Evolutionary conservation across 2,113 vertebrate species (phyloP).

Genomic region (Leptocoma aspasia): DNA sequence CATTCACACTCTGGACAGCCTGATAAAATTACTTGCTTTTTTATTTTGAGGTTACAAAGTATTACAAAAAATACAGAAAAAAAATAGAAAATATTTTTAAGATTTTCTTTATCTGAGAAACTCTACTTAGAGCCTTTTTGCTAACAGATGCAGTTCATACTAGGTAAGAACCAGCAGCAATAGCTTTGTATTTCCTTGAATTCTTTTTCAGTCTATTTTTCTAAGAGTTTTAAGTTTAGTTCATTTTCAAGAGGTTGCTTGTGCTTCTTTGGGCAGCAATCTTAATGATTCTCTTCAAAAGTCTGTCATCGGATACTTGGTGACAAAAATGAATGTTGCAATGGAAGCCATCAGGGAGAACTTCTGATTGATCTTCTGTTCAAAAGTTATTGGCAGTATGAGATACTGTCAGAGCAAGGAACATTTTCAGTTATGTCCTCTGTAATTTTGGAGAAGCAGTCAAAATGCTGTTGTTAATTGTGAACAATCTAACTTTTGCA

Average conservation of each 20-base stretch:
- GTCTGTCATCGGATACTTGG: neutral
- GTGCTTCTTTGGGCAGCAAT: neutral
- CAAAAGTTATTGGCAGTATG: neutral
- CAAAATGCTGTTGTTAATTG: neutral
- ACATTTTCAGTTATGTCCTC: neutral
- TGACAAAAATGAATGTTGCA: neutral
- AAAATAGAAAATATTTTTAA: neutral
- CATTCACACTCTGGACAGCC: neutral
- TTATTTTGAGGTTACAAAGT: neutral
- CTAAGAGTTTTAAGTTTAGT: neutral
- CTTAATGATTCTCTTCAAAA: neutral
- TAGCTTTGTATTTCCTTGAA: neutral
- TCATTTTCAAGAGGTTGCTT: neutral
- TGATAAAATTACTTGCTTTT: neutral
- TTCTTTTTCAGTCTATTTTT: neutral
- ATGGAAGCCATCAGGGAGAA: neutral
- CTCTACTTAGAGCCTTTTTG: neutral
- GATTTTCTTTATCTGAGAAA: neutral
- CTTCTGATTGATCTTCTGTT: constrained; percentile 6
- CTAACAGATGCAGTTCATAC: neutral
- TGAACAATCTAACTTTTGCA: neutral
- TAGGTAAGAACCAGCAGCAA: neutral
- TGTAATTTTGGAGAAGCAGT: neutral
- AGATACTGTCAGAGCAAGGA: neutral
- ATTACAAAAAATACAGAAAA: neutral